Conservation (phyloP, 2,113 vertebrate species). For the Brienomyrus longianalis region DNA sequence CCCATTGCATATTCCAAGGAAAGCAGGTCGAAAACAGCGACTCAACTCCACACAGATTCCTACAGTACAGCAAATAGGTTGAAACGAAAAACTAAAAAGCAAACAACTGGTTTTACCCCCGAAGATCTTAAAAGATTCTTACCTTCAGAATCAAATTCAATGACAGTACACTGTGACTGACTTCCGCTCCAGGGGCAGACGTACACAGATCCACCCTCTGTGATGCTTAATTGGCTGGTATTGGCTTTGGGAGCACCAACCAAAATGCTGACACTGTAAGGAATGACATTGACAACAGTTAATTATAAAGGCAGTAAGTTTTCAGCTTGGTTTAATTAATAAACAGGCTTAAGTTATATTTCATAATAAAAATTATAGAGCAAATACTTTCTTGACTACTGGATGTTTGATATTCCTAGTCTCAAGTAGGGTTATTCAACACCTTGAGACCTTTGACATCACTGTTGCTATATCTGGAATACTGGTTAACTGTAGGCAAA, state of each 20-base stretch:
- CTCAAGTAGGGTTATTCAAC: not conserved
- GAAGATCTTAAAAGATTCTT: conserved; percentile 23
- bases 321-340: not conserved
- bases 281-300: conserved; percentile 13
- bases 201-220: conserved; percentile 77
- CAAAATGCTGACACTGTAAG: conserved; percentile 70
- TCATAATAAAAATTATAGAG: not conserved
- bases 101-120: not conserved
- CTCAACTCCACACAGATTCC: not conserved
- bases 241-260: conserved; percentile 84
- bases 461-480: not conserved
- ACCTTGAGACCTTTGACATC: not conserved
- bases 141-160: conserved; percentile 76
- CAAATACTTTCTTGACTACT: not conserved
- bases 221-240: conserved; percentile 66
- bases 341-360: not conserved
- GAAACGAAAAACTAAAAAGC: not conserved
- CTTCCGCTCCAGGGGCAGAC: conserved; percentile 73
- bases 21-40: not conserved
- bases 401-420: not conserved
- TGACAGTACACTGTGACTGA: conserved; percentile 49
- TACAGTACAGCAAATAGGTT: not conserved
- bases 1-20: not conserved
- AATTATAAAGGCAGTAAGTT: conserved; percentile 11
- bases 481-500: not conserved